Base-by-base conservation (phyloP, 2,797 vertebrate genomes). In the Aselliscus stoliczkanus region DNA sequence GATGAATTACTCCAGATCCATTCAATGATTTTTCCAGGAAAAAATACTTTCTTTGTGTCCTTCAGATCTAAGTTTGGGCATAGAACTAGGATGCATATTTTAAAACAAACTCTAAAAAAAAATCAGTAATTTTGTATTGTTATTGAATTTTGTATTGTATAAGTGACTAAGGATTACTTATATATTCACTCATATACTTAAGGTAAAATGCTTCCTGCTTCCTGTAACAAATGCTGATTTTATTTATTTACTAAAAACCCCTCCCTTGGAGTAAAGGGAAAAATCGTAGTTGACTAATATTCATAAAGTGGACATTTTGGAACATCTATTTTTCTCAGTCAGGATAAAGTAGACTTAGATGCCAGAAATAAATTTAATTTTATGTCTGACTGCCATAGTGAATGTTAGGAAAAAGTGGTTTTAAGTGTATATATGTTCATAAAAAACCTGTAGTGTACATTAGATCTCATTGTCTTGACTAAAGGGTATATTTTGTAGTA, bases 401-500 rank as follows among this genome's bases (percentile, higher is more conserved):
- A 97, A 98, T 93, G 25, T 77, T 82, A 79, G 83, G 93, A 90
- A 31, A 92, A 81, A 87, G 70, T 83, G 58, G 14, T 60, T 93
- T 85, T 56, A 92, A 87, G 21, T 79, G 8, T 69, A 52, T 95
- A 77, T 37, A 52, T 95, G 80, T 37, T 95, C 31, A 70, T 94
- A 69, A 52, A 92, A 96, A 58, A 25, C 11, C 76, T 62, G 37
- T 52, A 89, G 9, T 27, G 4, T 79, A 8, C 60, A 39, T 23
- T 64, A 54, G 67, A 93, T 79, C 67, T 96, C 73, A 84, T 98
- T 96, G 97, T 82, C 29, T 37, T 79, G 54, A 96, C 94, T 95
- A 88, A 70, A 95, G 64, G 44, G 86, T 62, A 20, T 81, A 70
- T 96, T 88, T 44, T 85, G 21, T 80, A 79, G 54, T 77, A 93